These are phyloP conservation scores for Ctena decussata DNA, from an alignment of 2,888 invertebrate genomes.

Conservation along the genomic window DNA sequence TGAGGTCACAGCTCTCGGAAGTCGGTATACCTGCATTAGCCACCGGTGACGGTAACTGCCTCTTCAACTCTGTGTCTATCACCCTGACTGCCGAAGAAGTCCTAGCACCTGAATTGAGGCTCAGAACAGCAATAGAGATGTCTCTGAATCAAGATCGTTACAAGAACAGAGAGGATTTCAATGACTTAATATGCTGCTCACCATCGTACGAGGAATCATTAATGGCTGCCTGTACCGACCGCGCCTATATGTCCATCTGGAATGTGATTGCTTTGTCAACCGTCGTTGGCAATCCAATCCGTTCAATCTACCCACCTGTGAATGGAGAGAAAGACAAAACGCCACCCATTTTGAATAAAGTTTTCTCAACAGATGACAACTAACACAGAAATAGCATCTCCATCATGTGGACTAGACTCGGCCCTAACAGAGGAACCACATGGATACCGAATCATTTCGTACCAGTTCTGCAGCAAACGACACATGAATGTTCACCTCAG, in stretches of 20 bases:
- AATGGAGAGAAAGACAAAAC: background rate
- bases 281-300: background rate
- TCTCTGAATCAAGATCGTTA: background rate
- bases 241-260: background rate
- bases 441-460: background rate
- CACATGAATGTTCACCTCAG: no score
- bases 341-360: background rate
- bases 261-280: background rate
- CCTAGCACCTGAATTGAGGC: background rate
- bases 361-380: background rate
- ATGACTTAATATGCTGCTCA: background rate
- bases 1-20: no score
- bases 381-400: background rate
- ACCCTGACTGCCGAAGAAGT: background rate
- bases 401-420: background rate
- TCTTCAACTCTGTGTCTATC: background rate
- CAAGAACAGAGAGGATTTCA: background rate
- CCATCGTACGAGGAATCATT: background rate
- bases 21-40: background rate
- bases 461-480: no score
- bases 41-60: background rate
- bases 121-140: constrained; percentile 1
- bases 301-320: background rate
- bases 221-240: background rate
- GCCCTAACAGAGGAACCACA: background rate